Conservation (phyloP, 2,113 vertebrate genomes). For the Pycnonotus jocosus region DNA sequence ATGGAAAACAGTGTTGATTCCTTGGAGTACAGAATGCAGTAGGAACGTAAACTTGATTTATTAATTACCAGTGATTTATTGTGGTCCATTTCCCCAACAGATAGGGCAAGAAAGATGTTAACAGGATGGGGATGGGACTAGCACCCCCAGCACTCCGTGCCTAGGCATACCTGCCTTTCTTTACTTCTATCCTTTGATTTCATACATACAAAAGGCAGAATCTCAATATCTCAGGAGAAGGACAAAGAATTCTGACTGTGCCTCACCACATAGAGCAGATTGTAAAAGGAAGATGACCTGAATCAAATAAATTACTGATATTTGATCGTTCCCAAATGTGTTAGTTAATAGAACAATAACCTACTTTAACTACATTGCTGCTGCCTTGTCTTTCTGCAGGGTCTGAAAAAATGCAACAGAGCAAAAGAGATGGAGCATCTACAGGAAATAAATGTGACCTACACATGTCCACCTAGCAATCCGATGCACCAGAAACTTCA, state of each 20-base stretch:
- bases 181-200: background rate
- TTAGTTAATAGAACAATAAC: constrained; percentile 45
- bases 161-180: background rate
- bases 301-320: constrained; percentile 30
- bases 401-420: background rate
- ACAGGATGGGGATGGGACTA: background rate
- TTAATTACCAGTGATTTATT: background rate
- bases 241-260: background rate
- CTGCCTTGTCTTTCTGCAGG: background rate
- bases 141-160: background rate
- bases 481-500: background rate
- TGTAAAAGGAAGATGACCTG: constrained; percentile 19
- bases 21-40: rapidly evolving
- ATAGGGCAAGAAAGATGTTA: background rate
- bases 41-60: background rate
- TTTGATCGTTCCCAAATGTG: background rate
- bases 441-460: background rate
- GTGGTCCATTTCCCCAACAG: rapidly evolving
- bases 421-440: background rate
- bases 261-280: background rate
- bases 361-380: constrained; percentile 20
- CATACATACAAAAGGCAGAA: background rate
- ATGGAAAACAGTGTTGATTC: background rate
- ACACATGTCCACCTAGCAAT: background rate
- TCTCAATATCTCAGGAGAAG: background rate